phyloP scores from a whole-genome alignment of 1,140 invertebrate species.

The Varroa destructor region DNA sequence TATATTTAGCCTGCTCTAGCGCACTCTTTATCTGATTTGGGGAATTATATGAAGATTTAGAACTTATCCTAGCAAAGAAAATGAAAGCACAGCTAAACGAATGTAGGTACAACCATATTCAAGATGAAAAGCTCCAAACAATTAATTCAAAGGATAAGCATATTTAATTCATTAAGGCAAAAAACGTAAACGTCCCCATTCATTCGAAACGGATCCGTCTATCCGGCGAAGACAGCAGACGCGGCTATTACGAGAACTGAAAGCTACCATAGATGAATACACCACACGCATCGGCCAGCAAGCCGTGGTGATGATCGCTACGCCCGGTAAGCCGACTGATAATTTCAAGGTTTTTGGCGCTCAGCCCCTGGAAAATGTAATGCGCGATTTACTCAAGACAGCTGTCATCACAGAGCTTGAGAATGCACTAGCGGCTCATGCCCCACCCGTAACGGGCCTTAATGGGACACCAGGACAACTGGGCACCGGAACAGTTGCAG shows the following conservation, averaged over 20 bases:
- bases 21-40: too few species aligned
- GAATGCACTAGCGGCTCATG: slow-evolving; percentile 76
- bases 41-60: too few species aligned
- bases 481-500: neutral
- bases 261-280: slow-evolving; percentile 80
- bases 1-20: too few species aligned
- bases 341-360: slow-evolving; percentile 90
- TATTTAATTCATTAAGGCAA: slow-evolving; percentile 46
- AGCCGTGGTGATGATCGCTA: slow-evolving; percentile 84
- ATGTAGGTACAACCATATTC: too few species aligned
- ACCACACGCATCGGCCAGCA: slow-evolving; percentile 93
- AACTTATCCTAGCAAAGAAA: too few species aligned
- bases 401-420: slow-evolving; percentile 77
- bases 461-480: slow-evolving; percentile 53
- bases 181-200: slow-evolving; percentile 83
- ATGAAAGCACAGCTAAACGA: too few species aligned
- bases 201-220: slow-evolving; percentile 94
- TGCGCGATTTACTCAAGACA: slow-evolving; percentile 38
- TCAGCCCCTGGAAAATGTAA: slow-evolving; percentile 88
- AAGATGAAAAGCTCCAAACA: too few species aligned
- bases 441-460: slow-evolving; percentile 75
- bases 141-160: too few species aligned
- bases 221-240: slow-evolving; percentile 91
- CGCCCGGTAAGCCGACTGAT: slow-evolving; percentile 86
- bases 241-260: slow-evolving; percentile 66